Evolutionary conservation across 2,888 invertebrate species (phyloP), one percentile per base, ranked within the genome.

Genomic region (Dascillus cervinus): DNA sequence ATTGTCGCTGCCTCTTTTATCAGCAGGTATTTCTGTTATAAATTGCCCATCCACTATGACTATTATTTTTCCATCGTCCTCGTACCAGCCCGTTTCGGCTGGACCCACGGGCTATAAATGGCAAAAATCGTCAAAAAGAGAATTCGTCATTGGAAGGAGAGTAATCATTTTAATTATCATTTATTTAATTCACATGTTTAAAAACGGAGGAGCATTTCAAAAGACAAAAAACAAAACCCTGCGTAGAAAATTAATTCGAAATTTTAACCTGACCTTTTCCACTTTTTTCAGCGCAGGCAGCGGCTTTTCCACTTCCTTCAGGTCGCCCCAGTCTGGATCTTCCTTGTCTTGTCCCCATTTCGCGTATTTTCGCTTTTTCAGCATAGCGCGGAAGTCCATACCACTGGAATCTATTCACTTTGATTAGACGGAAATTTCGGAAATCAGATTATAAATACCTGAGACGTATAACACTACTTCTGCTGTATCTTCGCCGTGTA

Each of bases 341-440:
- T 82, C 85, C 50, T 95, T 86, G 48, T 91, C 85, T 64, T 83
- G 80, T 39, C 76, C 87, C 91, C 91, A 92, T 74, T 90, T 88
- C 54, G 86, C 85, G 65, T 92, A 92, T 69, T 89, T 90, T 57
- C 91, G 82, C 73, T 92, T 95, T 69, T 94, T 95, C 53, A 98
- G 75, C 86, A 97, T 86, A 42, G 94, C 83, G 69, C 98, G 83
- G 85, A 97, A 99, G 70, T 98, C 98, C 85, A 97, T 88, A 48
- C 94, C 94, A 69, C 92, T 92, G 44, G 95, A 82, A 71, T 94
- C 96, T 87, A 19, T 22, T 19, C 3, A 24, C 8, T 2, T 13
- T n/a, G 10, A 31, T 9, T 14, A 9, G 28, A 39, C 36, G 32
- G n/a, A n/a, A n/a, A n/a, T n/a, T n/a, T n/a, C n/a, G n/a, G n/a